A percentile compares a stretch with the other conserved stretches of the same genome.
These are phyloP conservation scores for Bursaphelenchus okinawaensis DNA, from an alignment of 2,888 invertebrate genomes.

Conservation along the genomic window DNA sequence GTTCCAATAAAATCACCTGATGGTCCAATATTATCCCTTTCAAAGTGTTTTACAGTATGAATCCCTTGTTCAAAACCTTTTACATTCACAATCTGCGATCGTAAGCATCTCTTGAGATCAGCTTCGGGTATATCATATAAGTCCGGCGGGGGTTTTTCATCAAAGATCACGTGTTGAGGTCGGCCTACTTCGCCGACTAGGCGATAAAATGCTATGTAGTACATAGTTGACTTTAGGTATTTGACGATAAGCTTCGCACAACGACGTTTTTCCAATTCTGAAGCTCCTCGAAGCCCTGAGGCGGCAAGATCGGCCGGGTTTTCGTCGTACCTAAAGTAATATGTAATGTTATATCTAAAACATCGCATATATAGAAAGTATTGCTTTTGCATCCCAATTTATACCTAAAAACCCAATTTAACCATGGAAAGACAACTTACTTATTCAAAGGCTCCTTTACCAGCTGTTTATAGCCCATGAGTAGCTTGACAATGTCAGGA, in stretches of 20 bases:
- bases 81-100: neutral
- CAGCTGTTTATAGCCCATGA: neutral
- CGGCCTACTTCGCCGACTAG: neutral
- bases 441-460: neutral
- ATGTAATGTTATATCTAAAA: too few relatives aligned
- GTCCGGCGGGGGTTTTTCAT: neutral
- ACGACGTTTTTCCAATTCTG: neutral
- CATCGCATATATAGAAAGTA: too few relatives aligned
- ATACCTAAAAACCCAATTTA: too few relatives aligned
- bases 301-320: neutral
- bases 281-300: neutral
- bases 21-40: neutral
- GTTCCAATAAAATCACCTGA: neutral
- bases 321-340: neutral
- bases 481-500: conserved; percentile 15
- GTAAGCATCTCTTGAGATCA: neutral
- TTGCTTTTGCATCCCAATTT: too few relatives aligned
- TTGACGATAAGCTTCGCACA: neutral
- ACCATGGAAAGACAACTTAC: neutral
- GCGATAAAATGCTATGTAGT: neutral
- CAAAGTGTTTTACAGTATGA: neutral
- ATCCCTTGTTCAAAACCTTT: neutral
- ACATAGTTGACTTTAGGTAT: neutral
- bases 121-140: neutral
- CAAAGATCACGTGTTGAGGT: neutral